A percentile compares a stretch with the other conserved stretches of the same genome.
These are phyloP conservation scores for Tolypeutes matacus DNA, from an alignment of 2,797 vertebrate species.

Conservation along the genomic window DNA sequence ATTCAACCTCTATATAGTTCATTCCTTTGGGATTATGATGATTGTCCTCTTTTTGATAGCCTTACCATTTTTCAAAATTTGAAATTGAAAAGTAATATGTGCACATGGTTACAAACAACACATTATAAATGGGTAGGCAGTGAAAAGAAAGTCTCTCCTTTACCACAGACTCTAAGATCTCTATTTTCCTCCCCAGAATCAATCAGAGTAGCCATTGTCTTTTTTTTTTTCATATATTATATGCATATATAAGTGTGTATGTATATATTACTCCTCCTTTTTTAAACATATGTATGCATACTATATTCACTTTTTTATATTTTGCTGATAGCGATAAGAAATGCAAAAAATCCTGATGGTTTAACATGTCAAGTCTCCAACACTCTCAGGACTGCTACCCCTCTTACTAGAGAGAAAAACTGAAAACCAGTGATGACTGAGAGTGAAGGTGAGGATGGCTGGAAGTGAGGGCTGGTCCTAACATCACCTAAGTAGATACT, in stretches of 20 bases:
- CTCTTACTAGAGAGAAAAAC: not conserved
- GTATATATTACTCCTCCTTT: not conserved
- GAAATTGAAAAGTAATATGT: not conserved
- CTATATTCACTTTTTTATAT: not conserved
- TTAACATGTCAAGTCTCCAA: not conserved
- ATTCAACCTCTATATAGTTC: not conserved
- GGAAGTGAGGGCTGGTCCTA: not conserved
- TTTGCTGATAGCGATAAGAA: not conserved
- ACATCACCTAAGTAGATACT: not conserved
- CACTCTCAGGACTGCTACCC: not conserved
- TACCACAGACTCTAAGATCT: not conserved
- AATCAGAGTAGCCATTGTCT: not conserved
- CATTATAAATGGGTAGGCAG: not conserved
- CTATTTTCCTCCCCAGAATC: not conserved
- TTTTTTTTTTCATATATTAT: not conserved
- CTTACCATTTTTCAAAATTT: not conserved
- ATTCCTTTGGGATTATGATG: not conserved
- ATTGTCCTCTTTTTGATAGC: not conserved
- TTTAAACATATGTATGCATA: no score
- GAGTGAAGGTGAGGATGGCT: not conserved
- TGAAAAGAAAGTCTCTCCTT: not conserved
- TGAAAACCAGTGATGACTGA: not conserved
- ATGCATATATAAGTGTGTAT: not conserved
- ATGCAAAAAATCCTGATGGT: not conserved
- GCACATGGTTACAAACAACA: not conserved